Conservation (phyloP, 2,888 invertebrate genomes). For the Lasioglossum leucozonium region DNA sequence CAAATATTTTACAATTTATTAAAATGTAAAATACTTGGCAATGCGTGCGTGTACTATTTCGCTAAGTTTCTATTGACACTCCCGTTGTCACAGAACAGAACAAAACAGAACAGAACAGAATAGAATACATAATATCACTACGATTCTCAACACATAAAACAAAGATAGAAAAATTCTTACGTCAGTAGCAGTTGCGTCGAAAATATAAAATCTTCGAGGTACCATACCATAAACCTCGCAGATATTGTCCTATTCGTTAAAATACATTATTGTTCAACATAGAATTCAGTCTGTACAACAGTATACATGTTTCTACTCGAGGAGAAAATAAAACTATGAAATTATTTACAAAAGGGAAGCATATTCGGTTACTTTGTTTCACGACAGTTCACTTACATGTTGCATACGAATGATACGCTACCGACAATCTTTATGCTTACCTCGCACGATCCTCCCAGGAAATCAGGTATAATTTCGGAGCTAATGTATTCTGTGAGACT, state of each 20-base stretch:
- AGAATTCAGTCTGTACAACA: slow-evolving; percentile 1
- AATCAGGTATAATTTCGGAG: slow-evolving; percentile 94
- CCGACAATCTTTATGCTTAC: slow-evolving; percentile 84
- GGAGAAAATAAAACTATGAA: not conserved
- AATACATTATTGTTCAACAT: slow-evolving; percentile 62
- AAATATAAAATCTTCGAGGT: slow-evolving; percentile 83
- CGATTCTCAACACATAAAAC: slow-evolving; percentile 53
- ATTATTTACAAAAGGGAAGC: not conserved
- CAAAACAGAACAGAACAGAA: slow-evolving; percentile 16
- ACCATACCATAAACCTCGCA: slow-evolving; percentile 80
- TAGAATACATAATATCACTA: slow-evolving; percentile 32
- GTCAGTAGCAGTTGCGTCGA: slow-evolving; percentile 78
- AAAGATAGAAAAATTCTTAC: slow-evolving; percentile 76
- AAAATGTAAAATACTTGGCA: not conserved
- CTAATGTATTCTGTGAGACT: slow-evolving; percentile 95
- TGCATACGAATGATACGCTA: not conserved
- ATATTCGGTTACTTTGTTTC: not conserved
- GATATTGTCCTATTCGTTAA: slow-evolving; percentile 80
- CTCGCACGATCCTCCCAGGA: slow-evolving; percentile 95
- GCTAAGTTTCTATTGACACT: slow-evolving; percentile 7
- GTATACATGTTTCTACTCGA: slow-evolving; percentile 18
- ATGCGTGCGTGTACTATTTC: not conserved
- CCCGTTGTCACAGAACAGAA: slow-evolving; percentile 26
- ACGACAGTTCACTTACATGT: not conserved
- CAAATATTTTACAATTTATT: slow-evolving; percentile 7